Evolutionary conservation across 2,797 vertebrate species (phyloP), one percentile per base, ranked within the genome.

Genomic region (Ctenopoma kingsleyae): DNA sequence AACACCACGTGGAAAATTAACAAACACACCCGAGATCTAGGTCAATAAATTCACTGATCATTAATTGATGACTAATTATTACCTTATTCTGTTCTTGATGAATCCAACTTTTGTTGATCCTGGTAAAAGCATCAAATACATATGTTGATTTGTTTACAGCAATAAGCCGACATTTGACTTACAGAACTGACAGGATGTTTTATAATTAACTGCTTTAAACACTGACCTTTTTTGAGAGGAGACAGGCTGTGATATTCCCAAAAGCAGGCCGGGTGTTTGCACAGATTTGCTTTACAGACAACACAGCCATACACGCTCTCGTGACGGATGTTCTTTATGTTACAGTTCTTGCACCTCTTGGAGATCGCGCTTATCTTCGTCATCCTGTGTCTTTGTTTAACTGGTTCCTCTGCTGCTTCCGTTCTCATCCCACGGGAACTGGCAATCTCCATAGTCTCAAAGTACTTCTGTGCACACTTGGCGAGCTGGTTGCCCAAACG

Each of bases 401-500:
- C n/a, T 2, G 46, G 32, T 2, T 63, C 73, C 0, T 66, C 66
- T 0, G 1, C 1, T 2, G 8, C 16, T 17, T 76, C 67, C 0
- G 0, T 11, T 32, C 25, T 70, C 7, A 12, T 35, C 8, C n/a
- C 23, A 0, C 51, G 75, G 1, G 66, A 19, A 1, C 32, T 36
- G 11, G 77, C 67, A 0, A 74, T 49, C 36, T 74, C 82, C n/a
- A 43, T 19, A 5, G 15, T 67, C 27, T 89, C 85, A 1, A 53
- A 48, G 40, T 81, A 63, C 36, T 78, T 89, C 77, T 89, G 89
- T 3, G 88, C 88, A 27, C 89, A 93, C 62, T 89, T 92, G 36
- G 91, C 91, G 0, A 95, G 88, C 74, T 95, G 94, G 77, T 86
- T 87, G 11, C 93, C 94, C 40, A 95, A 65, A 35, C 93, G 93